These are phyloP conservation scores for Daubentonia madagascariensis DNA, from an alignment of 2,113 vertebrate species.

Conservation along the genomic window DNA sequence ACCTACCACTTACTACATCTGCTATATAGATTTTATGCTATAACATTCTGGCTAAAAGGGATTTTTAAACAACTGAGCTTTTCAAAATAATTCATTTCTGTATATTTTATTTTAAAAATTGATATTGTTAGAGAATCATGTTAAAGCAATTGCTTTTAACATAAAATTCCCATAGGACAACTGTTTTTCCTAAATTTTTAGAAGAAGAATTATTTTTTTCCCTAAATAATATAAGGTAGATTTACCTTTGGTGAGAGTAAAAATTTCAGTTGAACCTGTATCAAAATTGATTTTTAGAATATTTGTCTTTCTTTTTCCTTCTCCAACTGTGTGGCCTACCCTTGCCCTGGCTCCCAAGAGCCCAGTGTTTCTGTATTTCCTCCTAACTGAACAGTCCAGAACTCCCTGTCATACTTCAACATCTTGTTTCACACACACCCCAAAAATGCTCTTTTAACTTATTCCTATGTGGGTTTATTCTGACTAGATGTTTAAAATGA, in stretches of 20 bases:
- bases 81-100: neutral
- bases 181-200: neutral
- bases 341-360: neutral
- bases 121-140: neutral
- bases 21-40: neutral
- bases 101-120: neutral
- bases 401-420: neutral
- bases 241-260: neutral
- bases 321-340: neutral
- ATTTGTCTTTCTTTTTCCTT: neutral
- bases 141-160: neutral
- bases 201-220: neutral
- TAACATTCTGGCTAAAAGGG: neutral
- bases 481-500: neutral
- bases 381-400: neutral
- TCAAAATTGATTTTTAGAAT: neutral
- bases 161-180: neutral
- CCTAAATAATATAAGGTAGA: neutral
- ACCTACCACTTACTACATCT: neutral
- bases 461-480: neutral
- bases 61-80: neutral
- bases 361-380: neutral
- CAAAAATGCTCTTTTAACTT: neutral
- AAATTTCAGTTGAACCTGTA: neutral
- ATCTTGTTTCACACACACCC: neutral